phyloP scores from a whole-genome alignment of 2,113 vertebrate genomes.

The Stigmatopora argus region DNA sequence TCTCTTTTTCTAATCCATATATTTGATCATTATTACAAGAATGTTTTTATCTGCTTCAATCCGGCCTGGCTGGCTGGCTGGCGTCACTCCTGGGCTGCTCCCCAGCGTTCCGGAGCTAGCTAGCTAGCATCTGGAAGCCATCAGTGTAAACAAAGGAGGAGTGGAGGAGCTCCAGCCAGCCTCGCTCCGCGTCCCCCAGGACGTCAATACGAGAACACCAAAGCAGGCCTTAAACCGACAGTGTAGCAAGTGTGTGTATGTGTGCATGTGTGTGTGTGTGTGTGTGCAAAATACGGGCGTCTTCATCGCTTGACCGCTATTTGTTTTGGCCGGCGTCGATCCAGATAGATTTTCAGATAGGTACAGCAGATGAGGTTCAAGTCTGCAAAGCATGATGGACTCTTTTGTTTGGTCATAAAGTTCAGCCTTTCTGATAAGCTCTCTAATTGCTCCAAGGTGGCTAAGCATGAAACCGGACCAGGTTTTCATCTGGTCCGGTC shows the following conservation, averaged over 20 bases:
- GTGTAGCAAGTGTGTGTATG: conserved; percentile 26
- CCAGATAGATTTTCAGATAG: conserved; percentile 64
- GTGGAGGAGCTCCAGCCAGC: conserved; percentile 78
- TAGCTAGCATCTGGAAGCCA: conserved; percentile 87
- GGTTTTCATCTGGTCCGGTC: conserved; percentile 51
- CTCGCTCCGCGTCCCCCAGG: conserved; percentile 74
- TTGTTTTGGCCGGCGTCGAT: conserved; percentile 75
- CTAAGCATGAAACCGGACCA: conserved; percentile 11
- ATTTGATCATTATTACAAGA: conserved; percentile 48
- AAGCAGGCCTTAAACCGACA: conserved; percentile 53
- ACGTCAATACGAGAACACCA: conserved; percentile 79
- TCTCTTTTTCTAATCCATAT: conserved; percentile 27
- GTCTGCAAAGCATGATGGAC: conserved; percentile 51
- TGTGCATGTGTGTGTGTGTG: conserved; percentile 19
- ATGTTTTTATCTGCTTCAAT: conserved; percentile 74
- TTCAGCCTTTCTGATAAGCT: conserved; percentile 59
- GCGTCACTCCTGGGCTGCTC: conserved; percentile 75
- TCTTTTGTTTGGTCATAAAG: conserved; percentile 67
- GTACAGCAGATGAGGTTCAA: conserved; percentile 48
- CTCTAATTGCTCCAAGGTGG: conserved; percentile 61
- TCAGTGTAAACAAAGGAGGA: conserved; percentile 91
- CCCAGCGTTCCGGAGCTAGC: conserved; percentile 61
- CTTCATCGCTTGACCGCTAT: conserved; percentile 75
- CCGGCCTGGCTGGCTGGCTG: conserved; percentile 34
- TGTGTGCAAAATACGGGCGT: conserved; percentile 38